Base-by-base conservation (phyloP, 1,140 invertebrate species). In the Saccostrea cuccullata region DNA sequence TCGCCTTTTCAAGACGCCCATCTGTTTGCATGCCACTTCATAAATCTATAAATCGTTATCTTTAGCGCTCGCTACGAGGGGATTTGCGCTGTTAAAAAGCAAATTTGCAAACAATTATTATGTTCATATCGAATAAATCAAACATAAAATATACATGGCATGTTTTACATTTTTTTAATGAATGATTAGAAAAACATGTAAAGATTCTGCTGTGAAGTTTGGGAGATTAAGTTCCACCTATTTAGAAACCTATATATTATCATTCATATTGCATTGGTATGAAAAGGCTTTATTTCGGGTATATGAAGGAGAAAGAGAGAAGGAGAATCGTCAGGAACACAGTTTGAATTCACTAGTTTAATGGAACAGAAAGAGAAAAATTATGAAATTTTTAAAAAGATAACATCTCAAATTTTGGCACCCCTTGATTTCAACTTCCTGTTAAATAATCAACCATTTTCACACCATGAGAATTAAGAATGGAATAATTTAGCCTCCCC, bases 61-160 rank as follows among this genome's bases (percentile, higher is more conserved):
- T 77, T 40, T 77, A 77, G 23, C 23, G 70, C 26, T 40, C 23
- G 70, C 70, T 30, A 77, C 70, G 70, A 77, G 23, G 70, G 30
- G 70, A 77, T 77, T 77, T 77, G 70, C 70, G 30, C 70, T 26
- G 26, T 77, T 77, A 77, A 77, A 77, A 77, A 77, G 70, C 70
- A 77, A 77, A 77, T 77, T 77, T 77, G 70, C 70, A 77, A 77
- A 77, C 70, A 77, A 77, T 77, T 77, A 77, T 77, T 77, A 77
- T 77, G 70, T 77, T 40, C 26, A 77, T 77, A 77, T 77, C 70
- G 30, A 77, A 77, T 77, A 77, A 36, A 77, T 77, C 30, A 30
- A 77, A 77, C 26, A 77, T 30, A 6, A 77, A 13, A 15, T 30
- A 30, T 30, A 36, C 5, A 30, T 30, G 58, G 30, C 26, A 77